phyloP scores from a whole-genome alignment of 2,888 invertebrate genomes.

The Aelia acuminata region DNA sequence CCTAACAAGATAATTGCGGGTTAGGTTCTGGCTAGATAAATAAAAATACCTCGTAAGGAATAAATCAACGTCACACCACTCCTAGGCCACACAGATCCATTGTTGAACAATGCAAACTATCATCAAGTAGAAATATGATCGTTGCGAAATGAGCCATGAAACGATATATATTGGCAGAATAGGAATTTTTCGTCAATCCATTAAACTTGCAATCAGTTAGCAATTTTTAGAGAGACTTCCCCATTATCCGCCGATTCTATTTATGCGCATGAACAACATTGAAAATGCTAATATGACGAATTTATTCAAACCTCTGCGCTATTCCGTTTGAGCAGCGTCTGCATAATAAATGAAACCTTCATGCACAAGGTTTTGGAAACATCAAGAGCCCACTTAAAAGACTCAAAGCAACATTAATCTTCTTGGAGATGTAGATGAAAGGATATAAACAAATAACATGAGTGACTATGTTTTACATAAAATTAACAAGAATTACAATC shows the following conservation, averaged over 20 bases:
- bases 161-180: neutral
- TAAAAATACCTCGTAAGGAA: neutral
- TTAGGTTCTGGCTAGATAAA: neutral
- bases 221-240: neutral
- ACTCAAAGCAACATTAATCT: neutral
- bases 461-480: too few relatives aligned
- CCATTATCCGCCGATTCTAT: neutral
- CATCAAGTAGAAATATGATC: neutral
- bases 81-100: neutral
- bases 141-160: neutral
- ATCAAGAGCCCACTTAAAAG: neutral
- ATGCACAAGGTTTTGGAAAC: neutral
- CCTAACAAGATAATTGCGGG: constrained; percentile 23
- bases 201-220: neutral
- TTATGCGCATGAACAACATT: neutral
- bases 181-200: neutral
- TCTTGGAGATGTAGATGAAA: neutral
- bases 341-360: neutral
- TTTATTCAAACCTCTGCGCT: neutral
- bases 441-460: too few relatives aligned
- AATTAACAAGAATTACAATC: too few relatives aligned
- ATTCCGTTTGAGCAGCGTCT: neutral
- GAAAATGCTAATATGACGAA: neutral
- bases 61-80: constrained; percentile 3
- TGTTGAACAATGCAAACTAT: neutral